Evolutionary conservation across 2,797 vertebrate genomes (phyloP).

Genomic region (Arnoldichthys spilopterus): DNA sequence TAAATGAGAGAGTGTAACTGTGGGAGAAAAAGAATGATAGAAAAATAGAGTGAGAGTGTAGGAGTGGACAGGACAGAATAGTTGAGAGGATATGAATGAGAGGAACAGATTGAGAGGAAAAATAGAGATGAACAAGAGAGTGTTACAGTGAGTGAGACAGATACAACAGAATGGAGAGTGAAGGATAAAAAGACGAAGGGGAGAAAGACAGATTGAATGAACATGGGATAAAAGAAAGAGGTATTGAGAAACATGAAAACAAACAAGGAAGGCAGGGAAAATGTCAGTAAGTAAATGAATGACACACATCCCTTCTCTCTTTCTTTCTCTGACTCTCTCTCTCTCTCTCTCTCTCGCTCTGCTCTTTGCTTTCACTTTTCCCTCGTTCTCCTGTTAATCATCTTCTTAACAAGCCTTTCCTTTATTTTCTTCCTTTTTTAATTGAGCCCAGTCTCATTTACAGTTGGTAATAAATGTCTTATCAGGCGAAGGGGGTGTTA

Average conservation of each 20-base stretch:
- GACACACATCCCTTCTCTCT: slow-evolving; percentile 45
- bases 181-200: not conserved
- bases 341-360: not conserved
- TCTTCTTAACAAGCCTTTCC: slow-evolving; percentile 18
- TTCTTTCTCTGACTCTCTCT: slow-evolving; percentile 7
- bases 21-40: no score
- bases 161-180: not conserved
- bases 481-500: slow-evolving; percentile 39
- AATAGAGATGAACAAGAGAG: slow-evolving; percentile 37
- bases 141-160: not conserved
- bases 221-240: not conserved
- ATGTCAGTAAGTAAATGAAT: slow-evolving; percentile 65
- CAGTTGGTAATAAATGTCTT: slow-evolving; percentile 56
- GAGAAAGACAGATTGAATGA: not conserved
- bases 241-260: not conserved
- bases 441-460: slow-evolving; percentile 54
- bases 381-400: not conserved
- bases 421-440: slow-evolving; percentile 37
- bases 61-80: no score
- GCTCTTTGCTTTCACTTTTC: not conserved
- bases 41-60: no score
- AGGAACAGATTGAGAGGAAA: slow-evolving; percentile 34
- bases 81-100: not conserved
- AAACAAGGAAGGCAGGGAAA: not conserved
- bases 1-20: no score